These are phyloP conservation scores for Cyclura pinguis DNA, from an alignment of 2,797 vertebrate species.

Conservation along the genomic window DNA sequence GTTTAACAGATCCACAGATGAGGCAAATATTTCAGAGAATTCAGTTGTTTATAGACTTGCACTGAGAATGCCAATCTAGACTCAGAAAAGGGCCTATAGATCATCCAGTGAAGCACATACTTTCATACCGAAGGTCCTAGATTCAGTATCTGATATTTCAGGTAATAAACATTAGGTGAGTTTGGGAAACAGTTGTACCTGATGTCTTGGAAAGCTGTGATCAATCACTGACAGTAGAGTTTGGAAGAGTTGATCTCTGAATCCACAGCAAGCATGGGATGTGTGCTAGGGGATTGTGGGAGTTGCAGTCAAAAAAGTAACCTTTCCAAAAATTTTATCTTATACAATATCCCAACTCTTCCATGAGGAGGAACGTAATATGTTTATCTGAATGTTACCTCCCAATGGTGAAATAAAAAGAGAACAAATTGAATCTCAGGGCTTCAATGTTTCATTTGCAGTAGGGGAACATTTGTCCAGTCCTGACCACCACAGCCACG, in stretches of 20 bases:
- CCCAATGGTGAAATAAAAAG: background rate
- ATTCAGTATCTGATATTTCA: background rate
- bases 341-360: background rate
- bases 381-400: background rate
- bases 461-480: background rate
- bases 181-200: background rate
- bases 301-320: background rate
- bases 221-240: no score
- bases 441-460: background rate
- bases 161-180: no score
- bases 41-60: background rate
- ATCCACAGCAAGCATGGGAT: no score
- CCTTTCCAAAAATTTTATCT: background rate
- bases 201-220: background rate
- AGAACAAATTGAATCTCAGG: background rate
- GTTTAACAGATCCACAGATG: background rate
- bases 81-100: background rate
- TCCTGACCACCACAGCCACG: background rate
- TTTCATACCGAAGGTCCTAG: background rate
- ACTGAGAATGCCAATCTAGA: background rate
- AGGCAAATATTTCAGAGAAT: background rate
- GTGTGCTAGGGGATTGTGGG: background rate
- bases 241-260: no score
- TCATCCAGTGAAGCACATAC: background rate
- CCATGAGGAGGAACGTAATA: background rate